Conservation (phyloP, 2,797 vertebrate genomes). For the Sebastes iracundus region DNA sequence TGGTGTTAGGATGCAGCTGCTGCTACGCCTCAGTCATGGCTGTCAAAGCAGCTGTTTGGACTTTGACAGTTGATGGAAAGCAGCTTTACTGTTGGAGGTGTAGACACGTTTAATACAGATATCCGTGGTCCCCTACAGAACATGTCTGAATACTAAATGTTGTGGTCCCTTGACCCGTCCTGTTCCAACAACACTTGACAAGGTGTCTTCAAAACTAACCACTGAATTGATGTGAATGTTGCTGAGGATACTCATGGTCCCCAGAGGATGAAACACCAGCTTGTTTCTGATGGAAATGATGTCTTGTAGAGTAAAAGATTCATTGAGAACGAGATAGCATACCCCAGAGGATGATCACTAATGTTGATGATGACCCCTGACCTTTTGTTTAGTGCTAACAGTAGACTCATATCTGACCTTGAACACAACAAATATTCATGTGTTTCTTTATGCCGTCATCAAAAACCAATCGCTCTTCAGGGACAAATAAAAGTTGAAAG, state of each 20-base stretch:
- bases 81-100: not conserved
- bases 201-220: not conserved
- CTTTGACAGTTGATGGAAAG: not conserved
- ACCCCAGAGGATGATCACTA: not conserved
- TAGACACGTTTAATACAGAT: not conserved
- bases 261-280: not conserved
- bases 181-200: not conserved
- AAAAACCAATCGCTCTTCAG: not conserved
- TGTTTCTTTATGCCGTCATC: too few relatives aligned
- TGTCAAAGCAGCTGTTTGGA: conserved; percentile 3
- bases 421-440: not conserved
- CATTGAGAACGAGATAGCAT: not conserved
- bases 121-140: not conserved
- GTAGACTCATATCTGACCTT: not conserved
- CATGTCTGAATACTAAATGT: not conserved
- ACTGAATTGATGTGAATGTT: not conserved
- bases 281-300: not conserved
- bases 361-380: not conserved
- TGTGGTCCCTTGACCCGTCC: not conserved
- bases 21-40: not conserved
- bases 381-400: not conserved
- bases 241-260: not conserved
- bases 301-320: not conserved
- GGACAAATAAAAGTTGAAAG: not conserved
- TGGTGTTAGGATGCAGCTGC: not conserved